phyloP scores from a whole-genome alignment of 2,888 invertebrate genomes.

The Argyra leucocephala region DNA sequence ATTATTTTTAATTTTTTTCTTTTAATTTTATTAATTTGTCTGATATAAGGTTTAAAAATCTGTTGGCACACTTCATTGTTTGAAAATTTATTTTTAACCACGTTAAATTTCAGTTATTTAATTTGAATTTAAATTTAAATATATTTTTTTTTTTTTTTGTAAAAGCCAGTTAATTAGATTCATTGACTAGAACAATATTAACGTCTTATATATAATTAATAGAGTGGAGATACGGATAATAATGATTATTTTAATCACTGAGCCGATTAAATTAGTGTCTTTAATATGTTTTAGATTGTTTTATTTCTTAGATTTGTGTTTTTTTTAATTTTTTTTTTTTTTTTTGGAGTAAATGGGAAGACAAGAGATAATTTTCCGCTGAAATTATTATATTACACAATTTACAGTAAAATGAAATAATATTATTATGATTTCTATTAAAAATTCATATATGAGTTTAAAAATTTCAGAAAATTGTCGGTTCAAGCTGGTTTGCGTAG shows the following conservation, averaged over 20 bases:
- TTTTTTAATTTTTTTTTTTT: background rate
- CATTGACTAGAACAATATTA: too few species aligned
- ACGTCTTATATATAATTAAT: background rate
- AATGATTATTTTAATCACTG: conserved; percentile 1
- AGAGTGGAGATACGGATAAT: background rate
- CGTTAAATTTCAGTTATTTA: too few species aligned
- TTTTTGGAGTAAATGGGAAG: background rate
- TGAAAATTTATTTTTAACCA: too few species aligned
- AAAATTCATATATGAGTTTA: too few species aligned
- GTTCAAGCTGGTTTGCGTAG: too few species aligned
- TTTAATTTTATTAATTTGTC: too few species aligned
- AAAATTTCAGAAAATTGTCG: too few species aligned
- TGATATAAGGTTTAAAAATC: too few species aligned
- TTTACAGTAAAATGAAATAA: background rate
- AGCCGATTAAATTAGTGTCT: background rate
- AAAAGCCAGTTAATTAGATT: background rate
- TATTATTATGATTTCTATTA: background rate
- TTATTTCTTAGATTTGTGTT: background rate
- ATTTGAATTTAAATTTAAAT: too few species aligned
- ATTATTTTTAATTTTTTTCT: too few species aligned
- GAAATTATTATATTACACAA: background rate
- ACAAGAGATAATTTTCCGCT: background rate
- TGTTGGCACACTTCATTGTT: too few species aligned
- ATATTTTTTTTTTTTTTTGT: background rate
- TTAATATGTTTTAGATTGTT: too few species aligned